phyloP scores from a whole-genome alignment of 1,140 invertebrate species.

The Ostrea edulis region DNA sequence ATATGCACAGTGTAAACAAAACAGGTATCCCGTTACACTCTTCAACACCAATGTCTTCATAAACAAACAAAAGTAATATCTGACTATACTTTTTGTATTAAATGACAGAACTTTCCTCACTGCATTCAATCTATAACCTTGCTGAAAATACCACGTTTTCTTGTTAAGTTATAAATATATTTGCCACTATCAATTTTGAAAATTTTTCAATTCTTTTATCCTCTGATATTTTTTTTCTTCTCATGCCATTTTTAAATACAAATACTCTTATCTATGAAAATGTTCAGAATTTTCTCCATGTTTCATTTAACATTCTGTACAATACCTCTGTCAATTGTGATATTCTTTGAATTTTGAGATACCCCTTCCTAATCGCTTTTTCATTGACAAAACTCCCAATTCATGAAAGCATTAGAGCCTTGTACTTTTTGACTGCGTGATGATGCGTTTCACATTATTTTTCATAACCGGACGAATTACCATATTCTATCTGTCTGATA shows the following conservation, averaged over 20 bases:
- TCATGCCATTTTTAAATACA: background rate
- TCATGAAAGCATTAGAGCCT: conserved; percentile 14
- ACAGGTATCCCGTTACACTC: background rate
- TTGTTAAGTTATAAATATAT: too few species aligned
- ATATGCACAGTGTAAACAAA: background rate
- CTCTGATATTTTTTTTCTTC: background rate
- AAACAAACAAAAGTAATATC: too few species aligned
- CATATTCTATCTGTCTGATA: conserved; percentile 34
- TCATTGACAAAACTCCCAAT: conserved; percentile 17
- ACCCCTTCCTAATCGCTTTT: conserved; percentile 20
- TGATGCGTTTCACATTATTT: conserved; percentile 32
- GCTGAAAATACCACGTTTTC: too few species aligned
- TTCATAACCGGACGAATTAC: conserved; percentile 23
- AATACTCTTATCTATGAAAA: background rate
- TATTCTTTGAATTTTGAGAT: conserved; percentile 8
- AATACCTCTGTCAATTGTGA: background rate
- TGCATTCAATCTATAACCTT: too few species aligned
- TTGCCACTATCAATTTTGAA: too few species aligned
- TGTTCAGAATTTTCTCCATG: background rate
- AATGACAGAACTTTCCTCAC: too few species aligned
- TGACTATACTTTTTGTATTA: too few species aligned
- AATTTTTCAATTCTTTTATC: background rate
- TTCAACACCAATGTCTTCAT: background rate
- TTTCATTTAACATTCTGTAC: background rate
- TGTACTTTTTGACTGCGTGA: conserved; percentile 8